Percentiles rank a stretch among this genome's conserved stretches.
Conservation (phyloP, 1,140 invertebrate species). For the Babylonia areolata region DNA sequence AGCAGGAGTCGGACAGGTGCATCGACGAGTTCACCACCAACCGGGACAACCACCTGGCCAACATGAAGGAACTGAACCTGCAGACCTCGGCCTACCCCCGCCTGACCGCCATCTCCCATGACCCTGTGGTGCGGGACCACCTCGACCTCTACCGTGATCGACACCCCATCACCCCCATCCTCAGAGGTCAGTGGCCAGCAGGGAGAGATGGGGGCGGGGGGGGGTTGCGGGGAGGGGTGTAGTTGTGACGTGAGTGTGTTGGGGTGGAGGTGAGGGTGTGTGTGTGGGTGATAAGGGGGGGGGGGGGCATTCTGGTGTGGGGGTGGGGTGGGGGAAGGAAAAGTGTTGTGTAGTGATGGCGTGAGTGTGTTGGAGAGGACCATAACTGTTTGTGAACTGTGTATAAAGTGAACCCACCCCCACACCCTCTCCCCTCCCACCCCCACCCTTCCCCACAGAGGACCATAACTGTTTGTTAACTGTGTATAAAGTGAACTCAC, state of each 20-base stretch:
- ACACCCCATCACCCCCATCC: slow-evolving; percentile 62
- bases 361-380: too few species aligned
- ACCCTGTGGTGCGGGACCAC: slow-evolving; percentile 69
- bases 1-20: slow-evolving; percentile 72
- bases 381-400: too few species aligned
- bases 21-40: slow-evolving; percentile 71
- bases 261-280: not conserved
- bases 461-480: too few species aligned
- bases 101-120: slow-evolving; percentile 67
- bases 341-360: too few species aligned
- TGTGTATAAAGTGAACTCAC: too few species aligned
- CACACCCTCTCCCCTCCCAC: too few species aligned
- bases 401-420: too few species aligned
- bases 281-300: not conserved
- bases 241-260: too few species aligned
- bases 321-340: not conserved
- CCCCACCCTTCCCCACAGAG: too few species aligned
- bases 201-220: not conserved
- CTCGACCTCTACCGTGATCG: slow-evolving; percentile 71
- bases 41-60: slow-evolving; percentile 59
- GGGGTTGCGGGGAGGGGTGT: not conserved
- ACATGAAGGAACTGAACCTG: slow-evolving; percentile 61
- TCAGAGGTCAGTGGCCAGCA: slow-evolving; percentile 58
- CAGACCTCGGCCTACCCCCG: slow-evolving; percentile 62
- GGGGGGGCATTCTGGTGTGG: not conserved